Base-by-base conservation (phyloP, 2,888 invertebrate genomes). In the Hydrotaea cyrtoneurina region DNA sequence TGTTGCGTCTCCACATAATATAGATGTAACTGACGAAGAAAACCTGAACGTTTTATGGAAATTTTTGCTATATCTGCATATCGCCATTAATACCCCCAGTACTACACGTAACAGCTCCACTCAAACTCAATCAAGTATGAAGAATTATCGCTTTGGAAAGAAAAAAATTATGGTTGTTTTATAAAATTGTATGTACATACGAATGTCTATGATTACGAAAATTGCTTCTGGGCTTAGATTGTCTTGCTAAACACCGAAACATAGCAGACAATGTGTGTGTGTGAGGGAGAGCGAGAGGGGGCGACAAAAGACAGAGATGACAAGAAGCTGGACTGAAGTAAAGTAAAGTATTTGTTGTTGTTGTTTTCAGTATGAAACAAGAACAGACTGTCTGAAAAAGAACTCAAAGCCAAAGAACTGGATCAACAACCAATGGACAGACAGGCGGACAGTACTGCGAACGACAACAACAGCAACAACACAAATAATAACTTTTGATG, bases 61-160 rank as follows among this genome's bases (percentile, higher is more conserved):
- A 82, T 46, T 55, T 31, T 31, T 31, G 55, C 46, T 72, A 17
- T 17, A 64, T 64, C 66, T 69, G 46, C 69, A 69, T 69, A 69
- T 69, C 46, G 39, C 43, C 43, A 62, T n/a, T 46, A 69, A 69
- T 69, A 46, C 21, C 69, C 13, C n/a, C n/a, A 53, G 7, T n/a
- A 81, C 11, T 53, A 64, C 13, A 31, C 46, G 46, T 50, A 39
- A 75, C 78, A 74, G 75, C 79, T 80, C 80, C 80, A 83, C 82
- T 83, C 82, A 85, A 83, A 83, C 84, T 86, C 84, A 86, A 85
- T 86, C 82, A 86, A 62, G 76, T 78, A 82, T 80, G 82, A 85
- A 85, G 85, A 82, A 85, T 82, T 83, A 83, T 81, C 83, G 80
- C 66, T 76, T 57, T 31, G 73, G 39, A 72, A 73, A n/a, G n/a